Evolutionary conservation across 1,140 invertebrate species (phyloP), one percentile per base, ranked within the genome.

Genomic region (Cherax destructor): DNA sequence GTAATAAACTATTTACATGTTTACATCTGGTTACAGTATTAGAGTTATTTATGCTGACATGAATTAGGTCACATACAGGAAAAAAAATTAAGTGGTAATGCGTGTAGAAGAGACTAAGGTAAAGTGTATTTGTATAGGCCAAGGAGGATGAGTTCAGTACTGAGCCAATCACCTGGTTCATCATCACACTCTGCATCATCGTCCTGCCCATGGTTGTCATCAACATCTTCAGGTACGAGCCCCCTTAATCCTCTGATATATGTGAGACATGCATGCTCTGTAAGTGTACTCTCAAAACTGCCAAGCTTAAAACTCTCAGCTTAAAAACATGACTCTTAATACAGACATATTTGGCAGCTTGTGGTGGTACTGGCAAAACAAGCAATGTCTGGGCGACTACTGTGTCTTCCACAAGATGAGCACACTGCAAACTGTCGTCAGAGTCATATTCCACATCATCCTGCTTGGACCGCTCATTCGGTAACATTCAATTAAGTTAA

Each of bases 331-430:
- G 30, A 41, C 13, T 56, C 52, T 56, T 13, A 56, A 56, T 13
- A 56, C 13, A 56, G 13, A 56, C 13, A 13, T 56, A 56, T 5
- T 11, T 30, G 41, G 47, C 91, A 92, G 92, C 16, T 69, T 92
- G 49, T 30, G 86, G 77, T 92, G 92, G 92, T 92, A 92, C 78
- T 91, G 72, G 30, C 92, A 92, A 52, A 92, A 91, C 84, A 90
- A 91, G 69, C 72, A 77, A 10, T 92, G 92, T 41, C 88, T 92
- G 11, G 92, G 92, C 21, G 84, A 92, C 69, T 92, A 91, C 84
- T 91, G 92, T 52, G 88, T 92, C 7, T 56, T 90, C 5, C 92
- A 92, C 88, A 92, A 92, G 83, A 86, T 90, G 88, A 83, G 84
- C 10, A 83, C 69, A 3, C 11, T 41, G 4, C 83, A 83, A 50